A percentile compares a stretch with the other conserved stretches of the same genome.
phyloP scores from a whole-genome alignment of 2,888 invertebrate genomes.

The Oasisia sp. region DNA sequence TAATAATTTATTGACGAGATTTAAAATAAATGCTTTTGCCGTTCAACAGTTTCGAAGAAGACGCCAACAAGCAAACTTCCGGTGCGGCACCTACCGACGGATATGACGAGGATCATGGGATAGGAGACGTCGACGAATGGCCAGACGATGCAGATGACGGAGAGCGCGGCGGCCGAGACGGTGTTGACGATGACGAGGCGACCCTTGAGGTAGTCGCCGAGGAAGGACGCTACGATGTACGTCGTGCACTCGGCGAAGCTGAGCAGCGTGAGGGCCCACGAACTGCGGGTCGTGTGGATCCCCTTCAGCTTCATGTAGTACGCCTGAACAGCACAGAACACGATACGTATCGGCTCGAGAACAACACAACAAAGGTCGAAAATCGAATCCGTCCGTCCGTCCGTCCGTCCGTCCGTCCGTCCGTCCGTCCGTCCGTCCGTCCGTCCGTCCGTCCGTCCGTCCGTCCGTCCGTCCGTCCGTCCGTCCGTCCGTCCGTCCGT shows the following conservation, averaged over 20 bases:
- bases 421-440: too few species aligned
- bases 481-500: too few species aligned
- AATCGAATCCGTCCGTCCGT: neutral
- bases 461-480: too few species aligned
- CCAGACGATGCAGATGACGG: slow-evolving; percentile 49
- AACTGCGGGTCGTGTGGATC: slow-evolving; percentile 40
- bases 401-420: too few species aligned
- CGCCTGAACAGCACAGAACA: slow-evolving; percentile 41
- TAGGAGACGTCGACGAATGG: slow-evolving; percentile 47
- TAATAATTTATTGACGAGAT: neutral
- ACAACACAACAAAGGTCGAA: neutral
- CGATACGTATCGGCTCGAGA: neutral
- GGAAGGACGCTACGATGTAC: slow-evolving; percentile 47
- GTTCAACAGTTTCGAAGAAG: neutral
- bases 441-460: too few species aligned
- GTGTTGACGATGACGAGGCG: slow-evolving; percentile 46
- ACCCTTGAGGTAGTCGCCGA: slow-evolving; percentile 51
- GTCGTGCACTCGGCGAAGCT: slow-evolving; percentile 49
- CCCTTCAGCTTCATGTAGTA: slow-evolving; percentile 49
- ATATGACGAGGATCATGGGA: slow-evolving; percentile 42
- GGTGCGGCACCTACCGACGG: slow-evolving; percentile 41
- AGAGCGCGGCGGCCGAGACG: slow-evolving; percentile 42
- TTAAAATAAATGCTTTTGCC: neutral
- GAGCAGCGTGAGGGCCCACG: slow-evolving; percentile 47
- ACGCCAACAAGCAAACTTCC: neutral